Percentiles rank a stretch among this genome's conserved stretches.
phyloP scores from a whole-genome alignment of 1,140 invertebrate species.

The Procambarus clarkii region DNA sequence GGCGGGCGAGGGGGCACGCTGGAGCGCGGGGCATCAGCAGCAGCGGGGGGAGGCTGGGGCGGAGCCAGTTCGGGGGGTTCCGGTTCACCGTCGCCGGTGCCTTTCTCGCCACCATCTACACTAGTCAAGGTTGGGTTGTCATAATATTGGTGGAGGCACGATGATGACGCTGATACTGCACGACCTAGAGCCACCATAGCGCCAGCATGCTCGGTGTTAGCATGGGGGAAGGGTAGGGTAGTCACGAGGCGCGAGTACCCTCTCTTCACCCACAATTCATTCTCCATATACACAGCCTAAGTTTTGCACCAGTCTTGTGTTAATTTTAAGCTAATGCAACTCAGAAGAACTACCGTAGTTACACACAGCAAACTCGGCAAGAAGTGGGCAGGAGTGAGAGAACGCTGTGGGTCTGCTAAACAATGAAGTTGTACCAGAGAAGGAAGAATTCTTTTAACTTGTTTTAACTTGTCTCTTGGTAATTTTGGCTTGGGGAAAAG shows the following conservation, averaged over 20 bases:
- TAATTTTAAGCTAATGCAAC: no score
- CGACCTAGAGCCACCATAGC: slow-evolving; percentile 41
- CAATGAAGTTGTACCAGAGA: no score
- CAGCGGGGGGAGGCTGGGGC: slow-evolving; percentile 18
- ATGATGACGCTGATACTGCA: slow-evolving; percentile 37
- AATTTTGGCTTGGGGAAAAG: no score
- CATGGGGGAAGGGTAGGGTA: slow-evolving; percentile 47
- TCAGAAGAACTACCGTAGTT: no score
- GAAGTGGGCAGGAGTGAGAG: no score
- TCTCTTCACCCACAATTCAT: slow-evolving; percentile 19
- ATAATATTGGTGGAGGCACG: slow-evolving; percentile 19
- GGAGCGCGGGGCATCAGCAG: slow-evolving; percentile 41
- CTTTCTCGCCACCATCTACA: slow-evolving; percentile 60
- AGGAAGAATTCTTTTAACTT: no score
- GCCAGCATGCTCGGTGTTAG: slow-evolving; percentile 29
- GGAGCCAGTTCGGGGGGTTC: slow-evolving; percentile 41
- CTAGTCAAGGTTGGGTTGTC: slow-evolving; percentile 56
- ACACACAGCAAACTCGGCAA: no score
- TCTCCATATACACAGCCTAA: background rate
- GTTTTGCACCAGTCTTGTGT: no score
- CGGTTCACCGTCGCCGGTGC: slow-evolving; percentile 40
- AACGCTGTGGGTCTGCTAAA: no score
- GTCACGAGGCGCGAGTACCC: background rate
- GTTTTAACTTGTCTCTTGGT: no score
- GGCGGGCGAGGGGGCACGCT: slow-evolving; percentile 45